Evolutionary conservation across 2,797 vertebrate species (phyloP), one percentile per base, ranked within the genome.

Genomic region (Sphaeramia orbicularis): DNA sequence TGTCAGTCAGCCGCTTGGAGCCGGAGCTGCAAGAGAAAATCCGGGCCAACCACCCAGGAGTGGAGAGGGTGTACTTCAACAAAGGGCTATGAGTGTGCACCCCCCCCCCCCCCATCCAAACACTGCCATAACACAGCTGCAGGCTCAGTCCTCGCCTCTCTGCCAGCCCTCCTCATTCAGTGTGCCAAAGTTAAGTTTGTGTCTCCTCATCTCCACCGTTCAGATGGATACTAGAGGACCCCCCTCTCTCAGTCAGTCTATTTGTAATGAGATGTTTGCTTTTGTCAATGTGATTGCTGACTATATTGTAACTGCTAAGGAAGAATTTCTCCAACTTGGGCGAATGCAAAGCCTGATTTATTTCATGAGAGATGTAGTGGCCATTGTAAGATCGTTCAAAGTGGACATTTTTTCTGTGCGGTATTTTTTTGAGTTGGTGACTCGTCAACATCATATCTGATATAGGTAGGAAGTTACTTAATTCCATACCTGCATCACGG

Each of bases 41-140:
- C 89, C 93, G 38, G 56, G 94, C 94, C 53, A 92, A 32, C 83
- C 81, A 85, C 77, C 96, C 96, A 1, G 95, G 93, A 38, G 86
- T 99, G 85, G 94, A 91, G 79, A 91, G 88, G 10, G 97, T 99
- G 36, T 99, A 97, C 92, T 99, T 99, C 87, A 99, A 99, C 93
- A 99, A 99, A 94, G 98, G 98, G 77, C 93, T 99, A 88, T 99
- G 93, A 96, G 89, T 69, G 64, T 44, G 71, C 74, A 13, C 1
- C 7, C 24, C 40, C 21, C 21, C 41, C 52, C 67, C 57, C 52
- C 37, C 71, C 83, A 72, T 65, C 79, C 71, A 66, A 79, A 86
- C 71, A 82, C 87, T 83, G 79, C 88, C 88, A 87, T 81, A 74
- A 54, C 80, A 67, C 74, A 71, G 76, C 82, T 67, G 78, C 77